Evolutionary conservation across 2,888 invertebrate species (phyloP).

Genomic region (Urechis unicinctus): DNA sequence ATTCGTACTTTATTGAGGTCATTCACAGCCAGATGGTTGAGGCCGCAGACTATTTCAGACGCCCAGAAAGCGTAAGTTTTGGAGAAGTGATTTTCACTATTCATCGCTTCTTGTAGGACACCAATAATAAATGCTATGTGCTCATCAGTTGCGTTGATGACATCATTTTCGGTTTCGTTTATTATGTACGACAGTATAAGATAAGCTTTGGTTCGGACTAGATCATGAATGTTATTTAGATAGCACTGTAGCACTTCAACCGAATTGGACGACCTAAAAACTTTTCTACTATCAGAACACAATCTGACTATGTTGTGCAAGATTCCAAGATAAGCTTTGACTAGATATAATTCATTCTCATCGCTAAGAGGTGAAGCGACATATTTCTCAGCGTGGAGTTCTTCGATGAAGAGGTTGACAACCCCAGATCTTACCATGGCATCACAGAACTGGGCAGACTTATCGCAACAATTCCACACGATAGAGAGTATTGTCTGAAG

Average conservation of each 20-base stretch:
- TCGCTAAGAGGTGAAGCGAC: constrained; percentile 10
- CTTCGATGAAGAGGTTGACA: constrained; percentile 17
- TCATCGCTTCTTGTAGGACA: constrained; percentile 34
- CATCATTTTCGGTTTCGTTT: constrained; percentile 35
- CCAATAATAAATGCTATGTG: constrained; percentile 34
- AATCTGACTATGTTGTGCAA: constrained; percentile 40
- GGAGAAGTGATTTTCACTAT: constrained; percentile 34
- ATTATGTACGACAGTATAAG: constrained; percentile 41
- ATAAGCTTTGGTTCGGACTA: constrained; percentile 38
- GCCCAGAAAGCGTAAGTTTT: constrained; percentile 39
- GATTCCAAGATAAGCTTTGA: constrained; percentile 40
- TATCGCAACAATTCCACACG: constrained; percentile 38
- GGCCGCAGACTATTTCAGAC: constrained; percentile 33
- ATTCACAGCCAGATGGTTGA: constrained; percentile 23
- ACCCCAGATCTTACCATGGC: constrained; percentile 20
- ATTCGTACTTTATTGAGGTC: constrained; percentile 22
- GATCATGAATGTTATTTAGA: constrained; percentile 17
- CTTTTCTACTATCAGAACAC: constrained; percentile 26
- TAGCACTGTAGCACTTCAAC: constrained; percentile 24
- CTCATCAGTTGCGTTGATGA: constrained; percentile 32
- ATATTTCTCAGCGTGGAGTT: constrained; percentile 13
- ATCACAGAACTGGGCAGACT: constrained; percentile 30
- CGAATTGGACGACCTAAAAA: constrained; percentile 24
- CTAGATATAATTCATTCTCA: constrained; percentile 25
- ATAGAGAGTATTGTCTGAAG: constrained; percentile 29